Evolutionary conservation across 1,140 invertebrate species (phyloP), one percentile per base, ranked within the genome.

Genomic region (Microplitis demolitor): DNA sequence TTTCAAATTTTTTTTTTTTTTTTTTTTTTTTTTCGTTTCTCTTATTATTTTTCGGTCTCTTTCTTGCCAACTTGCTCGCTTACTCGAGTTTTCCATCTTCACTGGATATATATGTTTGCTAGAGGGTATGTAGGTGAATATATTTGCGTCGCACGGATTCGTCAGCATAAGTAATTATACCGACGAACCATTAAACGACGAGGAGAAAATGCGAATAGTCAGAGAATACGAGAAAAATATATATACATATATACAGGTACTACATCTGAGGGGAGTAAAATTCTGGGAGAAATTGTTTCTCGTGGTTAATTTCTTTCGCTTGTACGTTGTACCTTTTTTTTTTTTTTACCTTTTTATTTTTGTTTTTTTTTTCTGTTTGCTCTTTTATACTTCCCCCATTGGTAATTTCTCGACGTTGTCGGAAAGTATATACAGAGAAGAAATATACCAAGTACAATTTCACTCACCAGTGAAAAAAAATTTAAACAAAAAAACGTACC

Each of bases 121-220:
- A 45, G 39, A 45, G 39, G 39, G 37, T 37, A 63, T 63, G 31
- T 37, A 63, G 24, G 31, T 60, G 58, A 31, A 60, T 34, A 60
- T 31, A 13, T 60, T 60, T 24, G 24, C 60, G 45, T 56, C 54
- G 67, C 54, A 34, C 6, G 54, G 56, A 69, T 69, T 70, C 68
- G 64, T 79, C 77, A 73, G 77, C 79, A 79, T 81, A 84, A 83
- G 80, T 82, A 84, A 86, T 85, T 83, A 84, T 77, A 78, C 79
- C 81, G 84, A 80, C 78, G 80, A 71, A 79, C 80, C 78, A 81
- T 82, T 83, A 79, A 85, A 82, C 79, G 76, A 77, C 78, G 77
- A 70, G 53, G 68, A 71, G 33, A 62, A 45, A 71, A 71, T 50
- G 37, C 50, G 31, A 62, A 71, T 11, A 53, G 31, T 71, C 13